phyloP scores from a whole-genome alignment of 2,113 vertebrate genomes.

The Oncorhynchus clarkii region DNA sequence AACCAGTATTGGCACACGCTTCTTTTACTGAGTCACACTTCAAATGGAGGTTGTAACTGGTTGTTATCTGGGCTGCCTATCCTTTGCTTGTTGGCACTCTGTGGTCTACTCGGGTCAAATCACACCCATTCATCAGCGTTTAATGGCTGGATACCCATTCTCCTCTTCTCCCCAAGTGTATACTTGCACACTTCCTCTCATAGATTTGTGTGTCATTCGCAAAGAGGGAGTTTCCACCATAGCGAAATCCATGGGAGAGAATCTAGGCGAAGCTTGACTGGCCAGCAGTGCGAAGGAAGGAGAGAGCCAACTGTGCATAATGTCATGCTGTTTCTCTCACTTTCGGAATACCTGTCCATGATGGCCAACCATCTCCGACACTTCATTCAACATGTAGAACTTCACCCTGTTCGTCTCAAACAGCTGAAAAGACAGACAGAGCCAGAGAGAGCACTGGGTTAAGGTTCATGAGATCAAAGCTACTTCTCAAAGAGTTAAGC shows the following conservation, averaged over 20 bases:
- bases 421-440: conserved; percentile 74
- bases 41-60: not conserved
- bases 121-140: not conserved
- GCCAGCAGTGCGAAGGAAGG: not conserved
- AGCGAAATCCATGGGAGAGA: too few species aligned
- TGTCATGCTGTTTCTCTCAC: conserved; percentile 74
- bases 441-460: not conserved
- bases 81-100: not conserved
- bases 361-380: conserved; percentile 90
- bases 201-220: too few species aligned
- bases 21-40: not conserved
- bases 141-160: too few species aligned
- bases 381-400: conserved; percentile 99
- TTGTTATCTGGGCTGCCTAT: not conserved
- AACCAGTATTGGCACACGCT: not conserved
- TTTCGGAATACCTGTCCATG: conserved; percentile 92
- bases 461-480: too few species aligned
- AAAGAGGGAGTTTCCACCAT: too few species aligned
- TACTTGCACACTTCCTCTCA: too few species aligned
- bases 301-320: conserved; percentile 41
- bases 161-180: too few species aligned
- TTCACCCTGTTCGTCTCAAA: conserved; percentile 94
- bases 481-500: too few species aligned
- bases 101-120: not conserved
- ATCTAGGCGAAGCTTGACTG: not conserved